A percentile compares a stretch with the other conserved stretches of the same genome.
Evolutionary conservation across 2,113 vertebrate species (phyloP).

Genomic region (Xiphophorus maculatus): DNA sequence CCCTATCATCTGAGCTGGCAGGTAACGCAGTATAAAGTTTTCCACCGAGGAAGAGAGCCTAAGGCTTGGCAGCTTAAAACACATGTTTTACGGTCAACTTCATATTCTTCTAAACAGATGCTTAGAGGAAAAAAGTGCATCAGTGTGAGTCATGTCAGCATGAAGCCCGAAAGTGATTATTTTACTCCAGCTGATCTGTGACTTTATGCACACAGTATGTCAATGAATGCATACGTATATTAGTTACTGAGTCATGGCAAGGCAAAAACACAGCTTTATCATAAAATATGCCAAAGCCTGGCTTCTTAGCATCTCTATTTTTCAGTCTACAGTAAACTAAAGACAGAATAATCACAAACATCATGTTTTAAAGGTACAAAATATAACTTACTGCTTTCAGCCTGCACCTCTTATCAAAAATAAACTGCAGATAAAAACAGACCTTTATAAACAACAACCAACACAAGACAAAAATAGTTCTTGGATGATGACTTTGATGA

Average conservation of each 20-base stretch:
- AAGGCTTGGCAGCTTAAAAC: constrained; percentile 38
- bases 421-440: background rate
- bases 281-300: background rate
- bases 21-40: constrained; percentile 60
- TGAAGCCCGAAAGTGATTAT: background rate
- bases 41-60: constrained; percentile 40
- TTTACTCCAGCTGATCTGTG: background rate
- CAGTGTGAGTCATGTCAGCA: constrained; percentile 1
- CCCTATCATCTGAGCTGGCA: constrained; percentile 54
- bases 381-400: background rate
- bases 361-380: background rate
- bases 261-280: background rate
- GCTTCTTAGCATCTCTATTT: background rate
- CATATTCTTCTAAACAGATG: constrained; percentile 22
- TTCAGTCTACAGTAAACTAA: background rate
- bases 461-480: background rate
- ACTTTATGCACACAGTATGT: background rate
- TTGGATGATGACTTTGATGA: constrained; percentile 3
- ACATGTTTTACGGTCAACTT: constrained; percentile 12
- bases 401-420: background rate
- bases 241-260: background rate
- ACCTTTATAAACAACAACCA: background rate
- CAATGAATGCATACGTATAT: background rate
- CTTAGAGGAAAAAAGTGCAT: constrained; percentile 9
- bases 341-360: background rate